A percentile compares a stretch with the other conserved stretches of the same genome.
Evolutionary conservation across 2,888 invertebrate species (phyloP).

Genomic region (Andrena fulva): DNA sequence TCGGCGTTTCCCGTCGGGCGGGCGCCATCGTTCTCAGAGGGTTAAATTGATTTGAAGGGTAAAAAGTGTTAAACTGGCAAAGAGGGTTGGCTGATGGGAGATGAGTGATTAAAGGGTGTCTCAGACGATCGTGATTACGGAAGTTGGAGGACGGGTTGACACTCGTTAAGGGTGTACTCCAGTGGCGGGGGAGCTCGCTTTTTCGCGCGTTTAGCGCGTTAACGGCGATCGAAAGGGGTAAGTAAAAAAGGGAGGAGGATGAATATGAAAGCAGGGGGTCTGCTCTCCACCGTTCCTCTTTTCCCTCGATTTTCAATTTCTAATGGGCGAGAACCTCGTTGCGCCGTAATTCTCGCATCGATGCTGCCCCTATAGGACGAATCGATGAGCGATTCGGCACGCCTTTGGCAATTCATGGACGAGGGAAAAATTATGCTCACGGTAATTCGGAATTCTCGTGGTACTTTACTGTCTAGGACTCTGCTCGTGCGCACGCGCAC

Average conservation of each 20-base stretch:
- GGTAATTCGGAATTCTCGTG: too few relatives aligned
- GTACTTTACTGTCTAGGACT: too few relatives aligned
- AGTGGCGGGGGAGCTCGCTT: constrained; percentile 15
- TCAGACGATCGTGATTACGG: constrained; percentile 21
- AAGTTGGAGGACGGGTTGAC: constrained; percentile 17
- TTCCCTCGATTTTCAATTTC: constrained; percentile 42
- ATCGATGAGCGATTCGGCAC: constrained; percentile 20
- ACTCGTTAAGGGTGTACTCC: neutral
- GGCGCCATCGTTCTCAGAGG: too few relatives aligned
- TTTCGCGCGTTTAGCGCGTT: constrained; percentile 29
- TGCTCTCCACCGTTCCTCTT: neutral
- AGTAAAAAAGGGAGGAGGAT: constrained; percentile 1
- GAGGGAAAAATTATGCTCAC: neutral
- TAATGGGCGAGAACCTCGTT: constrained; percentile 29
- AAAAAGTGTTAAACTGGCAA: too few relatives aligned
- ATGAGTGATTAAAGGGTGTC: neutral
- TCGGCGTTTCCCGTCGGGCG: too few relatives aligned
- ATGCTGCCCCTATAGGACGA: constrained; percentile 4
- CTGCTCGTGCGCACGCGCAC: too few relatives aligned
- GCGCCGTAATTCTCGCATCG: constrained; percentile 15
- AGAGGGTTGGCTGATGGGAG: too few relatives aligned
- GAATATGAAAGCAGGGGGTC: constrained; percentile 17
- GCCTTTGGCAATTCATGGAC: constrained; percentile 15
- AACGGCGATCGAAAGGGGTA: constrained; percentile 25
- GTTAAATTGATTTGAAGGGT: too few relatives aligned